Conservation (phyloP, 1,140 invertebrate genomes). For the Hyposmocoma kahamanoa region DNA sequence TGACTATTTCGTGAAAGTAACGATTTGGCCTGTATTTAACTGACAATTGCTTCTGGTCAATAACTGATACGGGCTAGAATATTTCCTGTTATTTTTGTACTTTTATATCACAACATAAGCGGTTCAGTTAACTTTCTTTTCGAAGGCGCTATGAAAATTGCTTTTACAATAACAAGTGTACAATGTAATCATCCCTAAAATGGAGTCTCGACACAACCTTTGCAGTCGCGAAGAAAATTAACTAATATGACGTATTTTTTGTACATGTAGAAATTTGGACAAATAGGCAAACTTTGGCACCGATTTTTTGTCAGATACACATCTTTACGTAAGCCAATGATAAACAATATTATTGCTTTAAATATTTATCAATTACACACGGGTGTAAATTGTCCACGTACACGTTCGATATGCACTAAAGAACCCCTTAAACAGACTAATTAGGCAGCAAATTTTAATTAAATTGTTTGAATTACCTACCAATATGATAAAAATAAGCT, state of each 20-base stretch:
- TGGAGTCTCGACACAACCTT: slow-evolving; percentile 27
- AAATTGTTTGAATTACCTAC: not conserved
- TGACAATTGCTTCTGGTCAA: no score
- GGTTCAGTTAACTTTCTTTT: not conserved
- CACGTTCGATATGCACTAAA: no score
- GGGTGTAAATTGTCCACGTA: no score
- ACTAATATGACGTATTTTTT: not conserved
- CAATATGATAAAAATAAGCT: not conserved
- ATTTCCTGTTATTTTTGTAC: slow-evolving; percentile 36
- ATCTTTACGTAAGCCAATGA: slow-evolving; percentile 4
- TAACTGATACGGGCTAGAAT: no score
- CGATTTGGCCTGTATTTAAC: no score
- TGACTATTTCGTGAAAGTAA: no score
- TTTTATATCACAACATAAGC: slow-evolving; percentile 40
- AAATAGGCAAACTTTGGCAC: slow-evolving; percentile 10
- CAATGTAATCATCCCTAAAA: not conserved
- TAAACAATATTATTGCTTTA: no score
- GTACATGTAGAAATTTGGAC: not conserved
- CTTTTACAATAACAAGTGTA: not conserved
- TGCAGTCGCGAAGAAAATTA: slow-evolving; percentile 7
- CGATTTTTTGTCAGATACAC: slow-evolving; percentile 4
- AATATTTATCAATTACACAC: no score
- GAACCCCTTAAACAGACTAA: no score
- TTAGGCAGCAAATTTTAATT: no score
- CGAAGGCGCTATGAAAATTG: not conserved